Conservation (phyloP, 2,888 invertebrate species). For the Pandemis corylana region DNA sequence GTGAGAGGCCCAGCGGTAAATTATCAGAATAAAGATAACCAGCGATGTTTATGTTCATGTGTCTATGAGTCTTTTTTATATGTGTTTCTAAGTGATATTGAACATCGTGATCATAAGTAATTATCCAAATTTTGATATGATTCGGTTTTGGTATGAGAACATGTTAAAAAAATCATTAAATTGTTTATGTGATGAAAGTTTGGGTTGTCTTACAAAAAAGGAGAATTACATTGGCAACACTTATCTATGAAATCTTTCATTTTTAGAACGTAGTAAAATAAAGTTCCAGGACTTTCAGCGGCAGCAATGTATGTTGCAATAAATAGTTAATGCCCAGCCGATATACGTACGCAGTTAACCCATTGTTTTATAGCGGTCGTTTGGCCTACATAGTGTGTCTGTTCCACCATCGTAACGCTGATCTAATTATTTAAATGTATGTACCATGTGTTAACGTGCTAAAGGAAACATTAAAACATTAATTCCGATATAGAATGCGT, state of each 20-base stretch:
- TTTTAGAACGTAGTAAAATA: neutral
- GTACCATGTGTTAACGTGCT: conserved; percentile 38
- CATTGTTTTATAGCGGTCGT: conserved; percentile 45
- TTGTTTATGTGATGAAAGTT: no score
- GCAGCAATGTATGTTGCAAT: conserved; percentile 20
- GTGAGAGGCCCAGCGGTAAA: conserved; percentile 4
- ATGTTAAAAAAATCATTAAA: no score
- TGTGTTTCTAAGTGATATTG: no score
- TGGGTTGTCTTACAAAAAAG: no score
- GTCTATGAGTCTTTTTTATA: no score
- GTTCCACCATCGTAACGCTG: conserved; percentile 49
- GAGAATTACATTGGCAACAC: neutral
- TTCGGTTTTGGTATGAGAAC: no score
- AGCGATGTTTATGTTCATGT: neutral
- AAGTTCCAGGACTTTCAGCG: conserved; percentile 1
- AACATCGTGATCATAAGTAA: no score
- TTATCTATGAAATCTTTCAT: neutral
- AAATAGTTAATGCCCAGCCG: conserved; percentile 27
- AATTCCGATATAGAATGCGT: conserved; percentile 32
- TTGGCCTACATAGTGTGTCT: conserved; percentile 48
- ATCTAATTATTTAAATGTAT: conserved; percentile 50
- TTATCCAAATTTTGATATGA: no score
- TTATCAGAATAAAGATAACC: neutral
- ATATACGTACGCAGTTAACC: conserved; percentile 23
- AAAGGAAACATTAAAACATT: conserved; percentile 36